Evolutionary conservation across 2,888 invertebrate genomes (phyloP).

Genomic region (Drosophila anomalata): DNA sequence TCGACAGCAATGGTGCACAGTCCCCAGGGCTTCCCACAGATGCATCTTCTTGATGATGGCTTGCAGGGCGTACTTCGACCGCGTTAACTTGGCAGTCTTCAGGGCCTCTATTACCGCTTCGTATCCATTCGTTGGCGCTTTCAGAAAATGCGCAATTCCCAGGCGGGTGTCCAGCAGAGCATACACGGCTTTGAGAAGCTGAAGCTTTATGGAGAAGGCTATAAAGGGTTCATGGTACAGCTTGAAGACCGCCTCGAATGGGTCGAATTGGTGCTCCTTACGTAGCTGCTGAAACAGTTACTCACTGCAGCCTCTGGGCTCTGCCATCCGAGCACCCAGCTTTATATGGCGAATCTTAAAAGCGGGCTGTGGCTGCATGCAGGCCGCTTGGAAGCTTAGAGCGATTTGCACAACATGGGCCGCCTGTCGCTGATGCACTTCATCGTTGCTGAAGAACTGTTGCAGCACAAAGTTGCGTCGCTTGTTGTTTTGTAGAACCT

Average conservation of each 20-base stretch:
- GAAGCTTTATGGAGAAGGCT: conserved; percentile 94
- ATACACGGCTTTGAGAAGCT: conserved; percentile 93
- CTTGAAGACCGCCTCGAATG: conserved; percentile 78
- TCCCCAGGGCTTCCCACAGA: conserved; percentile 90
- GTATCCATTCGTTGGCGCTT: conserved; percentile 87
- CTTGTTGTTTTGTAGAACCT: conserved; percentile 62
- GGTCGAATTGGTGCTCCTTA: conserved; percentile 70
- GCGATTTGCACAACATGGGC: no score
- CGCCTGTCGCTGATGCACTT: no score
- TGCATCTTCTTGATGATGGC: conserved; percentile 94
- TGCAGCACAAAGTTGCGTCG: conserved; percentile 75
- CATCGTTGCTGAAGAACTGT: conserved; percentile 59
- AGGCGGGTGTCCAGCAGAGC: conserved; percentile 88
- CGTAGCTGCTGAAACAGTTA: conserved; percentile 81
- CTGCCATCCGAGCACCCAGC: conserved; percentile 93
- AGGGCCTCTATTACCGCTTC: conserved; percentile 87
- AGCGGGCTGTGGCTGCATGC: conserved; percentile 90
- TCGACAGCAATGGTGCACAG: conserved; percentile 85
- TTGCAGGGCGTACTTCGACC: conserved; percentile 92
- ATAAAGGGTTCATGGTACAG: conserved; percentile 94
- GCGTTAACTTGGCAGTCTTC: conserved; percentile 88
- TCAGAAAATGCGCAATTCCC: conserved; percentile 87
- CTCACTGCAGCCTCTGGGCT: conserved; percentile 85
- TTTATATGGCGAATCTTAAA: conserved; percentile 97
- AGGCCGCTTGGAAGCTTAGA: no score